Evolutionary conservation across 2,888 invertebrate genomes (phyloP).

Genomic region (Lepidochitona cinerea): DNA sequence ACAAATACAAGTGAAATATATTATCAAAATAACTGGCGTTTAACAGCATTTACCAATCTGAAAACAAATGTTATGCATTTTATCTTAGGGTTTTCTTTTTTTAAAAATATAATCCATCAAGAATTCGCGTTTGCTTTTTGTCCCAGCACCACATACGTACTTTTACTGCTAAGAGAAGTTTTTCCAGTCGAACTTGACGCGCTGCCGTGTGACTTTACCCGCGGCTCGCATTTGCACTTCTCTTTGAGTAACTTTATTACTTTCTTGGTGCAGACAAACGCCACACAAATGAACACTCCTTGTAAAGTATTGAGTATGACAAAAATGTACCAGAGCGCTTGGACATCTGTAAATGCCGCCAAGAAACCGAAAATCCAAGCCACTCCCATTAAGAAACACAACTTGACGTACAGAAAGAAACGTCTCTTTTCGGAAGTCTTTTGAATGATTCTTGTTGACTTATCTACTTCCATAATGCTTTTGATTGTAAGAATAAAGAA

Average conservation of each 20-base stretch:
- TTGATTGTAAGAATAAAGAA: conserved; percentile 73
- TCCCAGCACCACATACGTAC: neutral
- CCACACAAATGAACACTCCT: conserved; percentile 75
- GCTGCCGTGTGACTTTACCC: neutral
- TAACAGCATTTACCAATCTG: no score
- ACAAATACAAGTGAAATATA: no score
- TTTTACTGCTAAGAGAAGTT: neutral
- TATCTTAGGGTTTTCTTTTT: no score
- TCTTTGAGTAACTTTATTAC: conserved; percentile 38
- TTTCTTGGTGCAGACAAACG: conserved; percentile 59
- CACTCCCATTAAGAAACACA: conserved; percentile 71
- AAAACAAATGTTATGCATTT: no score
- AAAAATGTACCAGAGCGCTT: conserved; percentile 71
- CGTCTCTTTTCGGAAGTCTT: conserved; percentile 4
- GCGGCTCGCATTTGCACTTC: conserved; percentile 12
- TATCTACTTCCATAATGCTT: neutral
- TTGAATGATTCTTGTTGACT: neutral
- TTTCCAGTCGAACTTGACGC: neutral
- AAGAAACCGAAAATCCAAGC: conserved; percentile 72
- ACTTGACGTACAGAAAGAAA: conserved; percentile 44
- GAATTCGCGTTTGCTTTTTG: no score
- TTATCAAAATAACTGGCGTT: no score
- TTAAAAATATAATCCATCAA: no score
- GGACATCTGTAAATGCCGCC: conserved; percentile 62
- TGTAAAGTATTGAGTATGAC: conserved; percentile 72